Percentiles rank a stretch among this genome's conserved stretches.
Conservation (phyloP, 2,797 vertebrate species). For the Siniperca obscura region DNA sequence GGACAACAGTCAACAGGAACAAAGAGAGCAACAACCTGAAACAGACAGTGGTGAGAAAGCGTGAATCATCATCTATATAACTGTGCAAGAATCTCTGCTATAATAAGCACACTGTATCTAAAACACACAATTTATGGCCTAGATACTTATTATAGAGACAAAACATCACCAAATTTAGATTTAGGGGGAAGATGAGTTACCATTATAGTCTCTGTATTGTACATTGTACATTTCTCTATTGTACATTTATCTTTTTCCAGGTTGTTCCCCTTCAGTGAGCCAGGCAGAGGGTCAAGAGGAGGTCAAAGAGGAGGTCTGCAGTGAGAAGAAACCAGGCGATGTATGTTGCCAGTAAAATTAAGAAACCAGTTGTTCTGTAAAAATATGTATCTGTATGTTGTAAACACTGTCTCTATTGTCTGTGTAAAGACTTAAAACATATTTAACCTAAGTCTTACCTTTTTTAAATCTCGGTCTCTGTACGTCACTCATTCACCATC, state of each 20-base stretch:
- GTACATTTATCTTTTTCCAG: conserved; percentile 24
- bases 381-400: not conserved
- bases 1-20: conserved; percentile 35
- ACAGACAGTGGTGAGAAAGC: conserved; percentile 54
- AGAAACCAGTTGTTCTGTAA: not conserved
- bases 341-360: conserved; percentile 43
- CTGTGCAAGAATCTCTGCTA: no score
- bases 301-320: conserved; percentile 54
- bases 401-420: not conserved
- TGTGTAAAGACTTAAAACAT: not conserved
- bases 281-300: conserved; percentile 67
- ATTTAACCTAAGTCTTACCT: not conserved
- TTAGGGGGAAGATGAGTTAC: not conserved
- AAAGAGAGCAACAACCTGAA: conserved; percentile 42
- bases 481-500: not conserved
- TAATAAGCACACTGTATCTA: not conserved
- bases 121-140: not conserved
- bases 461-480: not conserved
- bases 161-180: not conserved
- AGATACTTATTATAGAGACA: not conserved
- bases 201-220: not conserved
- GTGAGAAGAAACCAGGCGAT: conserved; percentile 62
- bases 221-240: not conserved
- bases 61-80: not conserved
- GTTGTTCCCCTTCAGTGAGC: conserved; percentile 38